Evolutionary conservation across 2,888 invertebrate genomes (phyloP).

Genomic region (Marronus borbonicus): DNA sequence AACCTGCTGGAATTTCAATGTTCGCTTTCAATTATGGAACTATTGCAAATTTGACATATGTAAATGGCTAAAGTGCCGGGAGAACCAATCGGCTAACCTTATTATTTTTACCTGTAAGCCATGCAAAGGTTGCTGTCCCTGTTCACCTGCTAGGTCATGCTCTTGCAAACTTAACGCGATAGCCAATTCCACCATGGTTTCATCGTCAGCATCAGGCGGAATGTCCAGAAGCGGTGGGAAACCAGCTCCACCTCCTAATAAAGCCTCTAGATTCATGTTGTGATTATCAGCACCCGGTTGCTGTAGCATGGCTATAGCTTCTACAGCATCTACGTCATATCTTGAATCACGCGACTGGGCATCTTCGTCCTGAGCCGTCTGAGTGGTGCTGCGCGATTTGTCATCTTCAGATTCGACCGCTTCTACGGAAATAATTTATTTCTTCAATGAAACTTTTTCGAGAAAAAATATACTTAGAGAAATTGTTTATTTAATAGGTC

Average conservation of each 20-base stretch:
- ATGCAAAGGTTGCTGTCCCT: conserved; percentile 72
- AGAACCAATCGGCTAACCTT: neutral
- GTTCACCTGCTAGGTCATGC: conserved; percentile 75
- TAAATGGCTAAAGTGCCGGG: too few relatives aligned
- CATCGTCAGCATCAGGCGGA: conserved; percentile 96
- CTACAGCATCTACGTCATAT: conserved; percentile 64
- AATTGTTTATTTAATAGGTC: too few relatives aligned
- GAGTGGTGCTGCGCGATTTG: conserved; percentile 57
- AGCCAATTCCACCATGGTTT: conserved; percentile 96
- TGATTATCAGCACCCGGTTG: conserved; percentile 57
- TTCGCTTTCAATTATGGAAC: too few relatives aligned
- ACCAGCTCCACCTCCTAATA: conserved; percentile 72
- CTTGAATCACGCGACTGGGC: conserved; percentile 56
- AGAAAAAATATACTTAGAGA: too few relatives aligned
- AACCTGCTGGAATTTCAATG: conserved; percentile 24
- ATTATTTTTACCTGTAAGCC: conserved; percentile 69
- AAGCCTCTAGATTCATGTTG: conserved; percentile 70
- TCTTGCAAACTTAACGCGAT: conserved; percentile 95
- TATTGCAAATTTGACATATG: too few relatives aligned
- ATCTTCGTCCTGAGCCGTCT: conserved; percentile 61
- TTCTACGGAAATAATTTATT: conserved; percentile 51
- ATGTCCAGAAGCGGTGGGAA: conserved; percentile 89
- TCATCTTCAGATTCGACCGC: conserved; percentile 58
- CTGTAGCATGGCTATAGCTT: conserved; percentile 64
- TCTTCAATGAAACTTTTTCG: too few relatives aligned